Evolutionary conservation across 2,113 vertebrate species (phyloP).

Genomic region (Pelecanoides urinatrix): DNA sequence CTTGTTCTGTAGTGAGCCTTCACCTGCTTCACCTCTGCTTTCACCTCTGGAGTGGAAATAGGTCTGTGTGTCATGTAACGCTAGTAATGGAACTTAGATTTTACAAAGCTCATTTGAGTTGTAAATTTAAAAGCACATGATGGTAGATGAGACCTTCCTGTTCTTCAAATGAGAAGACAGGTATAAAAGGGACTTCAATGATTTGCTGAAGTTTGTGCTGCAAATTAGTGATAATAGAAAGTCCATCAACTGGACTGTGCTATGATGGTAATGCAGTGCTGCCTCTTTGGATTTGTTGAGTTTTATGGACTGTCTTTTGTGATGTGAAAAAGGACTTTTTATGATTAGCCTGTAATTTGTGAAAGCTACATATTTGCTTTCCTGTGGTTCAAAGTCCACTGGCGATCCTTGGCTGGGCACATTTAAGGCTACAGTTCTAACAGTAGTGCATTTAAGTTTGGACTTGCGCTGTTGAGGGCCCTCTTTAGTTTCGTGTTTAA

Average conservation of each 20-base stretch:
- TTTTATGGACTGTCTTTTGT: background rate
- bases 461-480: background rate
- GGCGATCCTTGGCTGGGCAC: background rate
- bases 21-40: background rate
- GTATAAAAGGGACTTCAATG: background rate
- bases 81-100: background rate
- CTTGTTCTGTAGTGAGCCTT: background rate
- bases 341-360: background rate
- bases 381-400: background rate
- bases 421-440: background rate
- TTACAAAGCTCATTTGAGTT: background rate
- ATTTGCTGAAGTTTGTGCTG: background rate
- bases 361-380: background rate
- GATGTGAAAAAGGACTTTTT: background rate
- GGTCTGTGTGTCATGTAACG: fast-evolving
- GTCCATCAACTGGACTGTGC: background rate
- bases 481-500: background rate
- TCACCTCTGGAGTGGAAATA: background rate
- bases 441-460: background rate
- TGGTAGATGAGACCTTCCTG: background rate
- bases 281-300: background rate
- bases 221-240: background rate
- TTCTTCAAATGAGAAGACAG: background rate
- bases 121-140: background rate
- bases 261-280: background rate